Evolutionary conservation across 2,888 invertebrate species (phyloP).

Genomic region (Endomychus coccineus): DNA sequence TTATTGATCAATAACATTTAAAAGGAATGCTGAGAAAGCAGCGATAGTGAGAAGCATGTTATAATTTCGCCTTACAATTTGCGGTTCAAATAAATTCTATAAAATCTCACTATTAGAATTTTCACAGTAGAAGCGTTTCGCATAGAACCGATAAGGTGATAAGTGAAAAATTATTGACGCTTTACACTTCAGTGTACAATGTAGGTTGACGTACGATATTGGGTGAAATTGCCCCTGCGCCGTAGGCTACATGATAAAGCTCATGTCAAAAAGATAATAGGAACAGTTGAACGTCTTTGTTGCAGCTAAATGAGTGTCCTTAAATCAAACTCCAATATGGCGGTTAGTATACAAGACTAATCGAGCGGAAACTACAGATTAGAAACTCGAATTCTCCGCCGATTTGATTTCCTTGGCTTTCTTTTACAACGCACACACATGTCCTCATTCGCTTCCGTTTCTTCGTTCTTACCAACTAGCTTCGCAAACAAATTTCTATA

Average conservation of each 20-base stretch:
- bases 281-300: slow-evolving; percentile 44
- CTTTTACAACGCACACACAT: not conserved
- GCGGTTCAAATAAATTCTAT: too few species aligned
- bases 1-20: too few species aligned
- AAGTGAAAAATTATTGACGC: too few species aligned
- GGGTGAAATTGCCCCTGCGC: slow-evolving; percentile 33
- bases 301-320: slow-evolving; percentile 44
- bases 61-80: too few species aligned
- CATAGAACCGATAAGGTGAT: too few species aligned
- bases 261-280: slow-evolving; percentile 42
- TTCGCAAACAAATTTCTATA: too few species aligned
- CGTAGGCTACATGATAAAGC: slow-evolving; percentile 36
- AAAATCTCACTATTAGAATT: too few species aligned
- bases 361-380: slow-evolving; percentile 46
- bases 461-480: too few species aligned
- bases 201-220: slow-evolving; percentile 35
- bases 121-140: too few species aligned
- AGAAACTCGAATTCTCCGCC: slow-evolving; percentile 29
- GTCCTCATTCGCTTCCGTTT: too few species aligned
- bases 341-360: slow-evolving; percentile 43
- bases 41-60: too few species aligned
- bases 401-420: slow-evolving; percentile 9
- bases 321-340: slow-evolving; percentile 48
- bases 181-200: slow-evolving; percentile 30
- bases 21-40: too few species aligned